Evolutionary conservation across 2,797 vertebrate species (phyloP), one percentile per base, ranked within the genome.

Genomic region (Brachymystax lenok): DNA sequence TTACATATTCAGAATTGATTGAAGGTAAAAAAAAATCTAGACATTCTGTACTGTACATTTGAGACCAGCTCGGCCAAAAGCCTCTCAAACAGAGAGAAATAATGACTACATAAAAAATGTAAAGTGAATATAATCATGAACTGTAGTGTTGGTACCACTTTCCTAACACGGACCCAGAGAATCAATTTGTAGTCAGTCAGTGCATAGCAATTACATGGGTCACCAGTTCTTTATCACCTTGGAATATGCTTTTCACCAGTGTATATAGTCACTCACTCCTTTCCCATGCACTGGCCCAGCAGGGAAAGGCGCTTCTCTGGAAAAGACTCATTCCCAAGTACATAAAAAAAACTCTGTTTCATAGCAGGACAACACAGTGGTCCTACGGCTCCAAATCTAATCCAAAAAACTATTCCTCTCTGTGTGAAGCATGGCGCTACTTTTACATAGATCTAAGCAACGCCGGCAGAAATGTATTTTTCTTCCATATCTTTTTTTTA

Each of bases 381-480:
- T 46, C 75, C 71, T 87, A 82, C 81, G 84, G 81, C 81, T 82
- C 77, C 63, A 76, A 84, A 87, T 86, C 84, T 79, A 86, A 83
- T 87, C 87, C 79, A 70, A 87, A 83, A 69, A 82, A 74, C 69
- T 16, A 74, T 74, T 78, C 77, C 59, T 73, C 85, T 82, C 82
- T 75, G 86, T 67, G 74, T 77, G 87, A 86, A 81, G 50, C 75
- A 70, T 82, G 88, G 84, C 52, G 52, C 61, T 79, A 71, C 79
- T 68, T 71, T 73, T 52, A 73, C 75, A 81, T 59, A 80, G 69
- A 80, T 78, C 82, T 79, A 52, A 77, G 83, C 79, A 75, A 74
- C 84, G 76, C 66, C 28, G 82, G 74, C 75, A 12, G 75, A 72
- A 12, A 61, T 17, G 17, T 69, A 85, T 86, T 86, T 84, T 79